Evolutionary conservation across 1,140 invertebrate genomes (phyloP).

Genomic region (Drosophila willistoni): DNA sequence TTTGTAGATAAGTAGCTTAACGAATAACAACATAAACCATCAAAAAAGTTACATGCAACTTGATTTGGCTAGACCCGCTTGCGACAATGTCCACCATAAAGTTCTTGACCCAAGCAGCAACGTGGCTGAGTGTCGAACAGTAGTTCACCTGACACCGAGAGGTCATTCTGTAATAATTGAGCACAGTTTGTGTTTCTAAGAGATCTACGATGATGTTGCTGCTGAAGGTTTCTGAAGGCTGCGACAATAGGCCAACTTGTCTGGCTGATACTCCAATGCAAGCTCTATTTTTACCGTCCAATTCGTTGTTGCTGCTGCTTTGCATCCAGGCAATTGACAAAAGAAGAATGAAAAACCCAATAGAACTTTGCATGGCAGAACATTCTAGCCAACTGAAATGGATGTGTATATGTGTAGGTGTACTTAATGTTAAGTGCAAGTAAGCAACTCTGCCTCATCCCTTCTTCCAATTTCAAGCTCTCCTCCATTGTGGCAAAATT

Average conservation of each 20-base stretch:
- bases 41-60: neutral
- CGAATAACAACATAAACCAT: neutral
- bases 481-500: neutral
- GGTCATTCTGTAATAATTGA: slow-evolving; percentile 40
- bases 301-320: slow-evolving; percentile 2
- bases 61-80: slow-evolving; percentile 27
- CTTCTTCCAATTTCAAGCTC: neutral
- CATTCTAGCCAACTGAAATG: neutral
- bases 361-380: slow-evolving; percentile 16
- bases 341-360: slow-evolving; percentile 19
- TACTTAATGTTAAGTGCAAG: slow-evolving; percentile 5
- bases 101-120: slow-evolving; percentile 46
- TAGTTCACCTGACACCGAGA: slow-evolving; percentile 38
- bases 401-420: neutral
- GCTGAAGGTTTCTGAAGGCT: slow-evolving; percentile 27
- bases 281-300: slow-evolving; percentile 27
- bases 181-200: slow-evolving; percentile 26
- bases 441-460: neutral
- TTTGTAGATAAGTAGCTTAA: neutral
- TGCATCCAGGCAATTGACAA: slow-evolving; percentile 19
- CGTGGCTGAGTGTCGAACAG: slow-evolving; percentile 42
- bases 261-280: slow-evolving; percentile 30
- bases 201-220: neutral
- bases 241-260: slow-evolving; percentile 56
- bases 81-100: slow-evolving; percentile 44